Evolutionary conservation across 1,140 invertebrate species (phyloP).

Genomic region (Brachionus calyciflorus): DNA sequence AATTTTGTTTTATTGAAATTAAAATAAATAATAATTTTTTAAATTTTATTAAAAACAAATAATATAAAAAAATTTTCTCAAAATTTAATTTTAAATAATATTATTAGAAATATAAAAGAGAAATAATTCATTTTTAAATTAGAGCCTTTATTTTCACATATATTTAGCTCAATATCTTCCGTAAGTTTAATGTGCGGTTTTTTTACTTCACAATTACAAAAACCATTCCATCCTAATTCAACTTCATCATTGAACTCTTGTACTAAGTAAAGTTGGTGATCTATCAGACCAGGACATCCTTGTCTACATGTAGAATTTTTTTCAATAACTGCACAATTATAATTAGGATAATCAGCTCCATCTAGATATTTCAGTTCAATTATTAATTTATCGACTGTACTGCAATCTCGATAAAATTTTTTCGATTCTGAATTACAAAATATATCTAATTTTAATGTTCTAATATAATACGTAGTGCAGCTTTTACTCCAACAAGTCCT

Average conservation of each 20-base stretch:
- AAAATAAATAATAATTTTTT: no score
- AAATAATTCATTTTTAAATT: no score
- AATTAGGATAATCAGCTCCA: neutral
- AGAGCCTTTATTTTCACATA: neutral
- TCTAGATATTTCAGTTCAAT: neutral
- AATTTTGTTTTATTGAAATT: no score
- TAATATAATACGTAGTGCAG: neutral
- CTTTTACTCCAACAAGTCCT: neutral
- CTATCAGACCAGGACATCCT: neutral
- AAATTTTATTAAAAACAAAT: no score
- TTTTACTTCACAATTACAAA: slow-evolving; percentile 4
- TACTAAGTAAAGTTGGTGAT: neutral
- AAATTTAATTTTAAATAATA: no score
- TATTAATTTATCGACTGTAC: neutral
- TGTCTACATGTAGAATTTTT: neutral
- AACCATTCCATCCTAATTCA: neutral
- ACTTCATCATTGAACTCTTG: neutral
- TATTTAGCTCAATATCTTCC: neutral
- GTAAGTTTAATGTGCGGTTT: neutral
- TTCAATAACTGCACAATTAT: neutral
- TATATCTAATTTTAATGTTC: neutral
- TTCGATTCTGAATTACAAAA: neutral
- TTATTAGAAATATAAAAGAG: no score
- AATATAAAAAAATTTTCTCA: no score
- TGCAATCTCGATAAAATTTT: neutral